Evolutionary conservation across 2,113 vertebrate species (phyloP).

Genomic region (Myanophis thanlyinensis): DNA sequence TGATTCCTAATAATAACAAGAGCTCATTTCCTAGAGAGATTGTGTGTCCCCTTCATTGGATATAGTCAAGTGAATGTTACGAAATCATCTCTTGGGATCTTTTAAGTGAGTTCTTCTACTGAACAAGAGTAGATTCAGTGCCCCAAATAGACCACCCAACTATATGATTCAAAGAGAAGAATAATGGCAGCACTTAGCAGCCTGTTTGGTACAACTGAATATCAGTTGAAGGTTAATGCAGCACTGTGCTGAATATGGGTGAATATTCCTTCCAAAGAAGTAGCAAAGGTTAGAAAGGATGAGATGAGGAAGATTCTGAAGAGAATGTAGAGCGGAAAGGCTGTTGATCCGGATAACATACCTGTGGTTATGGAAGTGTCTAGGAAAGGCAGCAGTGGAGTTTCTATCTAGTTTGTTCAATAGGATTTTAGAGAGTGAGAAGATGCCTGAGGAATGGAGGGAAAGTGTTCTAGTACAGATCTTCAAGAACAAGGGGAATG

Average conservation of each 20-base stretch:
- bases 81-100: not conserved
- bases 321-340: no score
- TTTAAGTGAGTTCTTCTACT: not conserved
- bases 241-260: not conserved
- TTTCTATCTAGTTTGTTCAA: no score
- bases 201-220: not conserved
- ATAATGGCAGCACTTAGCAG: not conserved
- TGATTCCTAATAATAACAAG: not conserved
- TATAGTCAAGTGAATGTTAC: not conserved
- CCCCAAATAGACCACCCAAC: not conserved
- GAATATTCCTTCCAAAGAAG: not conserved
- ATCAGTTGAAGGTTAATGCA: not conserved
- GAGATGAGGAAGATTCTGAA: no score
- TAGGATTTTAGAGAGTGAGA: no score
- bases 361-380: no score
- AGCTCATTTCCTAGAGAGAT: not conserved
- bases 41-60: not conserved
- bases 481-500: no score
- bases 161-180: not conserved
- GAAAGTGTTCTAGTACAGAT: no score
- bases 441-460: no score
- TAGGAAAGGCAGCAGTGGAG: no score
- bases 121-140: not conserved
- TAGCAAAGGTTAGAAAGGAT: no score
- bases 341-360: no score